Percentiles rank a stretch among this genome's conserved stretches.
phyloP scores from a whole-genome alignment of 2,888 invertebrate genomes.

The Teinopalpus imperialis region DNA sequence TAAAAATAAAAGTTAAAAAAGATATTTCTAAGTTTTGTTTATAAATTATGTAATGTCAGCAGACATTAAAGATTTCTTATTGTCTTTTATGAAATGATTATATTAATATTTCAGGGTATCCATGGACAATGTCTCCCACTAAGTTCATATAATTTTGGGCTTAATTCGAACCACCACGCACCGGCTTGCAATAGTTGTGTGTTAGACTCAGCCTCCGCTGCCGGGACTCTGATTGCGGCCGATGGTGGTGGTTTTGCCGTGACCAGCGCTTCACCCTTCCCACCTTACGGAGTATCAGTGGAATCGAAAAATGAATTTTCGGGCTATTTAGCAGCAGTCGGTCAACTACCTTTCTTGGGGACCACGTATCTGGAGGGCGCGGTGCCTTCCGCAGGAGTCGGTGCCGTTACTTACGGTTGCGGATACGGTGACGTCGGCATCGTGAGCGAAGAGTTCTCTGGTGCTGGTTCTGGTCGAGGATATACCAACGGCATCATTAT shows the following conservation, averaged over 20 bases:
- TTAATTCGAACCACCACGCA: not conserved
- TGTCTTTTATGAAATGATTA: too few relatives aligned
- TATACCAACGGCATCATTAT: not conserved
- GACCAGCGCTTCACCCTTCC: slow-evolving; percentile 2
- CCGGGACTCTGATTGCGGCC: not conserved
- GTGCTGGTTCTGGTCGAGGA: not conserved
- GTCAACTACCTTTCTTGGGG: slow-evolving; percentile 33
- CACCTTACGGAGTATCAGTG: slow-evolving; percentile 11
- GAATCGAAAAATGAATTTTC: slow-evolving; percentile 39
- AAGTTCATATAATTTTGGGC: not conserved
- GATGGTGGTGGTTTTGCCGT: slow-evolving; percentile 16
- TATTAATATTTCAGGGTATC: not conserved
- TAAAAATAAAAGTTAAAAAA: too few relatives aligned
- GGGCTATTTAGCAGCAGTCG: slow-evolving; percentile 34
- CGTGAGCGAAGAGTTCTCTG: slow-evolving; percentile 18
- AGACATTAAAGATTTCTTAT: too few relatives aligned
- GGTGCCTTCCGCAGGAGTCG: slow-evolving; percentile 30
- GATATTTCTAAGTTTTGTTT: too few relatives aligned
- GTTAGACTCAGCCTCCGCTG: not conserved
- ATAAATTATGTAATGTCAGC: too few relatives aligned
- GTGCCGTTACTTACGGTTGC: slow-evolving; percentile 30
- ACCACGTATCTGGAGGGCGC: slow-evolving; percentile 31
- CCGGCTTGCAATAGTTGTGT: not conserved
- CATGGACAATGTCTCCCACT: not conserved
- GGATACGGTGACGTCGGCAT: slow-evolving; percentile 29